Evolutionary conservation across 53 echinoderm and acorn worm species (phyloP), one percentile per base, ranked within the genome.

Genomic region (Astropecten irregularis): DNA sequence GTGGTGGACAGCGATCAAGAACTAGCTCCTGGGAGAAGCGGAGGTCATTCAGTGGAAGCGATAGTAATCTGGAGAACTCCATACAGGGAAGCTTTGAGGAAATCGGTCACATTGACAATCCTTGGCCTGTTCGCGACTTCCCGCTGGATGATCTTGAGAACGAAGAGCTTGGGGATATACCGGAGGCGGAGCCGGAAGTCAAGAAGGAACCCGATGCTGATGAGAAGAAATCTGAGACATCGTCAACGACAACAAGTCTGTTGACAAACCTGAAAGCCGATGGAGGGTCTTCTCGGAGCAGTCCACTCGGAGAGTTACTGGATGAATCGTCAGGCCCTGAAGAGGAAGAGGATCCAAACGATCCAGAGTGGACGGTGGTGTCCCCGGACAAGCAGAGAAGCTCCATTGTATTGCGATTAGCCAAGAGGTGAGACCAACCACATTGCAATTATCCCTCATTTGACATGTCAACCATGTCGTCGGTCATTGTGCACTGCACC

Each of bases 331-430:
- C 73, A 16, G 60, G 52, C 13, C 60, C 82, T 1, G 73, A 83
- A 39, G 95, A 95, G 19, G 59, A 83, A 22, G 96, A 96, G 3
- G 96, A 96, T 53, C 96, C 96, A 0, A 93, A 96, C 61, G 96
- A 96, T 60, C 96, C 96, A 4, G 96, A 96, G 69, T 96, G 96
- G 96, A 96, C 93, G 0, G 93, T 96, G 27, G 89, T 93, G n/a
- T 83, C 87, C 21, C 69, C 69, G 65, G 87, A 93, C 44, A 77
- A 69, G 25, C 54, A 67, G 48, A 48, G 71, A 6, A 86, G 73
- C 33, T 83, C 90, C 22, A 77, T 93, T 33, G 93, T 93, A 3
- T 71, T 93, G 5, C 87, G 87, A 40, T 57, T 93, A n/a, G 90
- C 93, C 18, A 93, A 90, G 51, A 88, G 93, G 84, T 93, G 93